Percentiles rank a stretch among this genome's conserved stretches.
phyloP scores from a whole-genome alignment of 2,888 invertebrate genomes.

The Caenorhabditis macrosperma region DNA sequence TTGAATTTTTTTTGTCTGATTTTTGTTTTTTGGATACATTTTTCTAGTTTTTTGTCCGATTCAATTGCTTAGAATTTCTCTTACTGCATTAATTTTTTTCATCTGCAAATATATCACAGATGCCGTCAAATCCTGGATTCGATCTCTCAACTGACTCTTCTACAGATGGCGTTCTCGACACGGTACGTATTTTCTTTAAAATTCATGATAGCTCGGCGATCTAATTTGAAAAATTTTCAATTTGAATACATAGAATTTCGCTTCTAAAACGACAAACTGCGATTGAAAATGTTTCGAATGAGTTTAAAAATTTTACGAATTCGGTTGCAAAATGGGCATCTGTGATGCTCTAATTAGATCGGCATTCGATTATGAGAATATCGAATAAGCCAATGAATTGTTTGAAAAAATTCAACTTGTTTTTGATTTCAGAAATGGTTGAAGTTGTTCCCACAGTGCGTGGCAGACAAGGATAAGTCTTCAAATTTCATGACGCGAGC shows the following conservation, averaged over 20 bases:
- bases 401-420: not conserved
- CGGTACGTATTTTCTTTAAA: not conserved
- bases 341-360: too few relatives aligned
- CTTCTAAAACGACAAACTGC: too few relatives aligned
- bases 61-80: not conserved
- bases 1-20: not conserved
- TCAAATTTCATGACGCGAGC: conserved; percentile 26
- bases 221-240: too few relatives aligned
- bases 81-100: too few relatives aligned
- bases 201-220: too few relatives aligned
- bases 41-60: not conserved
- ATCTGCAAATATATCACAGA: not conserved
- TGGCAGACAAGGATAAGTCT: conserved; percentile 10
- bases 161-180: not conserved
- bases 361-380: too few relatives aligned
- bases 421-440: conserved; percentile 21
- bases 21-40: not conserved
- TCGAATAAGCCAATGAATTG: too few relatives aligned
- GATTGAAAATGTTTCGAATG: too few relatives aligned
- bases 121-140: not conserved
- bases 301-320: too few relatives aligned
- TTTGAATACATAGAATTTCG: too few relatives aligned
- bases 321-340: too few relatives aligned
- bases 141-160: not conserved
- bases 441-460: conserved; percentile 9